Conservation (phyloP, 2,888 invertebrate species). For the Chymomyza fuscimana region DNA sequence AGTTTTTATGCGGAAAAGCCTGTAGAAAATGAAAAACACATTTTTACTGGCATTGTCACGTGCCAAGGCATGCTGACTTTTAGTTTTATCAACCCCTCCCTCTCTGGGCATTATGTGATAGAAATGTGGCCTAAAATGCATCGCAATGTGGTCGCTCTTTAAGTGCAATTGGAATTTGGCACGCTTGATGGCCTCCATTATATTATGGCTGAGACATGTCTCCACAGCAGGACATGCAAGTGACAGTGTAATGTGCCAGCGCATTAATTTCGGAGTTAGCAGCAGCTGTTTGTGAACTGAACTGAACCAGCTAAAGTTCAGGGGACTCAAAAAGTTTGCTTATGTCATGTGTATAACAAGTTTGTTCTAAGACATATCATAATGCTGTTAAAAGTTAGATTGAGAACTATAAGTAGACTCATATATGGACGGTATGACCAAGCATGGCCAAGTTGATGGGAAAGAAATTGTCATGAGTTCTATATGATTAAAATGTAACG, state of each 20-base stretch:
- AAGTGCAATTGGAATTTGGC: slow-evolving; percentile 39
- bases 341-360: background rate
- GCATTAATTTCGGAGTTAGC: background rate
- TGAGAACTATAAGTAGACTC: slow-evolving; percentile 21
- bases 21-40: slow-evolving; percentile 45
- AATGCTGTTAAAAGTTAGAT: slow-evolving; percentile 38
- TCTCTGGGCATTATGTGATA: background rate
- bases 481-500: slow-evolving; percentile 8
- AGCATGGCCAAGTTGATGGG: background rate
- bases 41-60: slow-evolving; percentile 60
- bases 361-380: background rate
- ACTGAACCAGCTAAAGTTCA: background rate
- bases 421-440: background rate
- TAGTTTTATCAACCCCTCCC: slow-evolving; percentile 18
- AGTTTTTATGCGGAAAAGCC: slow-evolving; percentile 7
- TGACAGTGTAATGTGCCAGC: background rate
- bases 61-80: slow-evolving; percentile 49
- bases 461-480: background rate
- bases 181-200: slow-evolving; percentile 30
- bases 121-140: slow-evolving; percentile 6
- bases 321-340: background rate
- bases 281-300: background rate
- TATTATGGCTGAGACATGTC: slow-evolving; percentile 1
- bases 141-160: background rate
- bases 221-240: slow-evolving; percentile 1